Conservation (phyloP, 2,113 vertebrate species). For the Pantherophis guttatus region DNA sequence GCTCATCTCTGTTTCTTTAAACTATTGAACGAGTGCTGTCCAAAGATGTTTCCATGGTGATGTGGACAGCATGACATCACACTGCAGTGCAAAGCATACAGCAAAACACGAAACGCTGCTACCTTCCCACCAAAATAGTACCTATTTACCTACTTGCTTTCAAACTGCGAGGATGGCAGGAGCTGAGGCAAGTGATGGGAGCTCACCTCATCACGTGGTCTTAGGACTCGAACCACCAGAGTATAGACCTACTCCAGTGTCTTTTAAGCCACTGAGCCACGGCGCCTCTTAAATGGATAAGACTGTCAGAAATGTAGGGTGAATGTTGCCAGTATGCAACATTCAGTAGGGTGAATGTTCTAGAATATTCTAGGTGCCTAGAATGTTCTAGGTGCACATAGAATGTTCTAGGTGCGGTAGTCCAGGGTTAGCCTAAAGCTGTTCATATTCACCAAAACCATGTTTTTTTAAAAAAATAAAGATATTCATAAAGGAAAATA, state of each 20-base stretch:
- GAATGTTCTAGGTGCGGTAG: neutral
- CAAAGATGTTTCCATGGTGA: neutral
- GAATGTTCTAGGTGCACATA: too few relatives aligned
- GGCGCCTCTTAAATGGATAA: neutral
- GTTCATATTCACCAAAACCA: conserved; percentile 38
- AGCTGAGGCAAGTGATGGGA: neutral
- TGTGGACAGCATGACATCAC: neutral
- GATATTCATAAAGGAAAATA: conserved; percentile 53
- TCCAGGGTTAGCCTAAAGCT: neutral
- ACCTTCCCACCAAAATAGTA: neutral
- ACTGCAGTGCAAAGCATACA: neutral
- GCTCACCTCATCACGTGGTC: neutral
- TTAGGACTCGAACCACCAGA: neutral
- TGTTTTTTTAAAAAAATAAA: conserved; percentile 13
- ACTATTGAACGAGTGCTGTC: neutral
- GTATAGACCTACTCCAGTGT: neutral
- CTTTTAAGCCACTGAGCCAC: neutral
- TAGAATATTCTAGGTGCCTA: too few relatives aligned
- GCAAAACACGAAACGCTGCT: neutral
- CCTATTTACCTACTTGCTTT: neutral
- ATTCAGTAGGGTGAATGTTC: too few relatives aligned
- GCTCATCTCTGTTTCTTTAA: neutral
- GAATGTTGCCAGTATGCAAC: neutral
- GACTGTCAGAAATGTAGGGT: neutral
- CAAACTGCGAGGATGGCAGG: neutral